These are phyloP conservation scores for Nephila pilipes DNA, from an alignment of 1,140 invertebrate species.

Conservation along the genomic window DNA sequence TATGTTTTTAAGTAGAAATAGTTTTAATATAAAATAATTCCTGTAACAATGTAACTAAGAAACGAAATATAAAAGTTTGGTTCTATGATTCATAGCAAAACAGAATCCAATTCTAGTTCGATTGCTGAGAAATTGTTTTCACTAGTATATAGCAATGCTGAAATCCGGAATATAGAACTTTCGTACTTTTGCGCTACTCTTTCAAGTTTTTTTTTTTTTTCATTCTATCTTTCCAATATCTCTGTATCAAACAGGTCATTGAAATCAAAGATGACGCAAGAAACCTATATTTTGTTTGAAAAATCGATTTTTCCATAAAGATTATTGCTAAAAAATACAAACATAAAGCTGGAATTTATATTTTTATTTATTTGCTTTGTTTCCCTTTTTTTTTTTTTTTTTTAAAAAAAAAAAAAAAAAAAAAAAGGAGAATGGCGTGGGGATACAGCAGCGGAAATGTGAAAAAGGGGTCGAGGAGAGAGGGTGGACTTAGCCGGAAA, in stretches of 20 bases:
- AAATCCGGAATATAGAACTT: not conserved
- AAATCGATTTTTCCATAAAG: conserved; percentile 46
- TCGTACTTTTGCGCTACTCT: not conserved
- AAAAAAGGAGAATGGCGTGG: conserved; percentile 18
- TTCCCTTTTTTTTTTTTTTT: not conserved
- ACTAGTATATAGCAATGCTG: not conserved
- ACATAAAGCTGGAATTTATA: not conserved
- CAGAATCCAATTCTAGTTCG: too few species aligned
- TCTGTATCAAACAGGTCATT: not conserved
- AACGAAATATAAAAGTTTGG: too few species aligned
- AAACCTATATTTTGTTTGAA: not conserved
- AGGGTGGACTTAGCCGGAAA: not conserved
- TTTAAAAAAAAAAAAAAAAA: not conserved
- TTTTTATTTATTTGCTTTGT: too few species aligned
- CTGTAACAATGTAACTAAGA: too few species aligned
- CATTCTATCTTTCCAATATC: not conserved
- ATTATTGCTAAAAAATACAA: not conserved
- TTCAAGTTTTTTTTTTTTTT: too few species aligned
- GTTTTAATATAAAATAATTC: too few species aligned
- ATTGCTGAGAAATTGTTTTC: too few species aligned
- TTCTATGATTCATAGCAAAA: too few species aligned
- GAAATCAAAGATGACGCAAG: not conserved
- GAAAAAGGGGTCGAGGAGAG: not conserved
- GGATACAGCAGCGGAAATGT: conserved; percentile 7
- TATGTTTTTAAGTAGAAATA: too few species aligned